Base-by-base conservation (phyloP, 2,113 vertebrate genomes). In the Eulemur macaco region DNA sequence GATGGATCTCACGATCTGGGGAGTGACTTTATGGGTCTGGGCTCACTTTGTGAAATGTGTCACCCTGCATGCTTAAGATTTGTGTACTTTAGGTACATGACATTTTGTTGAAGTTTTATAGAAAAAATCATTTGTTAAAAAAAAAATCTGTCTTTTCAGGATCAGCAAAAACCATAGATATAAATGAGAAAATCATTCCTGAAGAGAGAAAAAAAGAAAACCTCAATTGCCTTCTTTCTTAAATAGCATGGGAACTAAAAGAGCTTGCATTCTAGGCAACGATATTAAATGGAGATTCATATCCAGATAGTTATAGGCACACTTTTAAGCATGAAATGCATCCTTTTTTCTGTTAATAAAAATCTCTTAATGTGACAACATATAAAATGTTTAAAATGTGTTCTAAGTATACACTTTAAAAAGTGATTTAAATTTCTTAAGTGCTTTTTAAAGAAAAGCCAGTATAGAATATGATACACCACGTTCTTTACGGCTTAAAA, bases 261-360 rank as follows among this genome's bases (percentile, higher is more conserved):
- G 12, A 39, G 39, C 1, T 0, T 54, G 37, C 4, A 13, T 37
- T 64, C 12, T 25, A 34, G 64, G 58, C 25, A 64, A 31, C 54
- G 21, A 17, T 27, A 27, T 45, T 5, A 34, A 37, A 73, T 29
- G 50, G 3, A 31, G 29, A 64, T 31, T 8, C 56, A 42, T 13
- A 87, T 60, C 12, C 37, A 18, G 21, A 39, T 27, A 25, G 6
- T 37, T 29, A 25, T 5, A 7, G 29, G 31, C 10, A 21, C 34
- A 6, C 15, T 56, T 77, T 82, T n/a, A 86, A 54, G 11, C 8
- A 64, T 76, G 39, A 87, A 81, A 87, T 27, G 34, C 17, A 86
- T 31, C 21, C 82, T 77, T 74, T 71, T 73, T 66, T 50, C 71
- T 71, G 71, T 76, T 58, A 86, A 81, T 68, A 77, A 96, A 92